Percentiles rank a stretch among this genome's conserved stretches.
These are phyloP conservation scores for Pseudeuparius sepicola DNA, from an alignment of 2,888 invertebrate genomes.

Conservation along the genomic window DNA sequence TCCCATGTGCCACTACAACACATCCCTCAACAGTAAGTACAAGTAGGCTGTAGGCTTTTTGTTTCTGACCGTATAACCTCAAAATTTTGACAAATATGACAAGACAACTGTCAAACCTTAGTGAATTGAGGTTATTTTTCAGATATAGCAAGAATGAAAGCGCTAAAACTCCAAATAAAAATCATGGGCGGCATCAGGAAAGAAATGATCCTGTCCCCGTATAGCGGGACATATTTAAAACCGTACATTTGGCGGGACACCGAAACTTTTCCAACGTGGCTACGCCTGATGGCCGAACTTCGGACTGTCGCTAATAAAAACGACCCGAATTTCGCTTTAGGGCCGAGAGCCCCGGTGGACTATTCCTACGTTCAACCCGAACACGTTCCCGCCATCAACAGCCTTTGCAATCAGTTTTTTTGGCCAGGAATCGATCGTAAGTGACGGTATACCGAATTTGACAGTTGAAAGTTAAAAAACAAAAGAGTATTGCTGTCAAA, in stretches of 20 bases:
- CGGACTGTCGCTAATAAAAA: constrained; percentile 44
- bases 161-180: constrained; percentile 27
- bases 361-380: constrained; percentile 82
- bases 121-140: constrained; percentile 11
- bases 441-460: constrained; percentile 27
- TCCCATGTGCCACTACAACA: constrained; percentile 37
- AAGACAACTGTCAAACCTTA: too few species aligned
- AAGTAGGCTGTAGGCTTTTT: neutral
- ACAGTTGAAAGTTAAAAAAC: too few species aligned
- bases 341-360: constrained; percentile 56
- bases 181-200: constrained; percentile 33
- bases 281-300: constrained; percentile 58
- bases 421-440: constrained; percentile 90
- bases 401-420: constrained; percentile 71
- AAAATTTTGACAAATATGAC: too few species aligned
- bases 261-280: constrained; percentile 57
- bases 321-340: constrained; percentile 28
- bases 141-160: constrained; percentile 30
- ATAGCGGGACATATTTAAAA: constrained; percentile 62
- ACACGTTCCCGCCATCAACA: constrained; percentile 81
- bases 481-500: too few species aligned
- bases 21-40: constrained; percentile 34
- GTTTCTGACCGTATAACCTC: neutral
- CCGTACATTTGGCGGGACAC: constrained; percentile 74
- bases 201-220: constrained; percentile 52